Conservation (phyloP, 2,113 vertebrate genomes). For the Columbina picui region DNA sequence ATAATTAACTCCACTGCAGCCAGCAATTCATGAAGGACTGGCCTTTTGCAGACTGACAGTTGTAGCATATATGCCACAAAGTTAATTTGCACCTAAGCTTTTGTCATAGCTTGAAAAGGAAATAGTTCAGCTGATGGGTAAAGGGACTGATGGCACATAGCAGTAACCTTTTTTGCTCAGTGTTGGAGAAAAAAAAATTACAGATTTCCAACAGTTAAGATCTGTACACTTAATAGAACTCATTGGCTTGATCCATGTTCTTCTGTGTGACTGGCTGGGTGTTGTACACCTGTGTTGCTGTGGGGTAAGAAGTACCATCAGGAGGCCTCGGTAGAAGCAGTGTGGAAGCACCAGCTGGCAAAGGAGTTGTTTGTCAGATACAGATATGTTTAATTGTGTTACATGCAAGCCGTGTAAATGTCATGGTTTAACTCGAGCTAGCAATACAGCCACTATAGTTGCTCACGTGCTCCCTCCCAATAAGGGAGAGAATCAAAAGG, state of each 20-base stretch:
- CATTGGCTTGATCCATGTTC: not conserved
- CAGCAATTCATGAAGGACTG: not conserved
- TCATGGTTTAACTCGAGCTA: no score
- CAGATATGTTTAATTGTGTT: not conserved
- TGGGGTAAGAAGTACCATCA: rapidly evolving
- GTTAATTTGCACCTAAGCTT: not conserved
- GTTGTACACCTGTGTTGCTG: not conserved
- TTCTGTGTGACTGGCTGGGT: rapidly evolving
- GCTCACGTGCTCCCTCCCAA: no score
- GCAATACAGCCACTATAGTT: no score
- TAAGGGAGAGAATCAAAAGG: no score
- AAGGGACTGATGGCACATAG: not conserved
- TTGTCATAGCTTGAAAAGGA: not conserved
- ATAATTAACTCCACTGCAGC: not conserved
- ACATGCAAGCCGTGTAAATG: not conserved
- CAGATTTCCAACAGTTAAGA: not conserved
- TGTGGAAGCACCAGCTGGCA: not conserved
- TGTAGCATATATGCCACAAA: not conserved
- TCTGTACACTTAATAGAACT: not conserved
- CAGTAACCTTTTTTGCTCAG: not conserved
- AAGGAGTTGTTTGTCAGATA: not conserved
- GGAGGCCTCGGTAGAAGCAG: not conserved
- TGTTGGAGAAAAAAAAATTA: not conserved
- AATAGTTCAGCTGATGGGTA: not conserved
- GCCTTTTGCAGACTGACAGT: not conserved